Base-by-base conservation (phyloP, 2,797 vertebrate genomes). In the Coregonus suidteri region DNA sequence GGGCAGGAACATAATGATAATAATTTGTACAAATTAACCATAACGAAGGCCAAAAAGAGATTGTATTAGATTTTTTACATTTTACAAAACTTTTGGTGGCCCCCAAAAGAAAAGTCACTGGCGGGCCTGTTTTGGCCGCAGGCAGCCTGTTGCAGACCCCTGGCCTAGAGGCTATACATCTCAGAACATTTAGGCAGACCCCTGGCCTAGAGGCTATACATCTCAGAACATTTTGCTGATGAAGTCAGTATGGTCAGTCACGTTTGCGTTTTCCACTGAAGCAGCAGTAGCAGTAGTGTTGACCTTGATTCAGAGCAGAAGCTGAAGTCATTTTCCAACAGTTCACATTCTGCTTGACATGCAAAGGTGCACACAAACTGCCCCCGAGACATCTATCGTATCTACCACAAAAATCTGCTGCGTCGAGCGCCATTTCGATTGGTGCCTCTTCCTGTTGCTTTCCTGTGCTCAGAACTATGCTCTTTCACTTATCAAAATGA, bases 301-400 rank as follows among this genome's bases (percentile, higher is more conserved):
- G 73, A 74, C 73, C 75, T 53, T 59, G 66, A 76, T 76, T 70
- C 31, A 16, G 18, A 56, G 72, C 68, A 73, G 31, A 35, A 47
- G 70, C 52, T 66, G 20, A 75, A 79, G 54, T 79, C 37, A 69
- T 64, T 75, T 79, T 79, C 73, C 73, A 79, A n/a, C 66, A 79
- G 31, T 34, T 15, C 31, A 30, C 31, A 9, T 35, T 16, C 65
- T 31, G 65, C 25, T 66, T 66, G 25, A 31, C 30, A 34, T 30
- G 73, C 37, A 62, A 73, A 56, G 9, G 52, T 34, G 15, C 25
- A 37, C 13, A 52, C 53, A 52, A 53, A 51, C 69, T 41, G 16
- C 70, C 41, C 20, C 31, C 31, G 20, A 47, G 16, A 56, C 53
- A 20, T 66, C 20, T 66, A 25, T 41, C 14, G 30, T 66, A 76